phyloP scores from a whole-genome alignment of 2,113 vertebrate genomes.

The Danio rerio region DNA sequence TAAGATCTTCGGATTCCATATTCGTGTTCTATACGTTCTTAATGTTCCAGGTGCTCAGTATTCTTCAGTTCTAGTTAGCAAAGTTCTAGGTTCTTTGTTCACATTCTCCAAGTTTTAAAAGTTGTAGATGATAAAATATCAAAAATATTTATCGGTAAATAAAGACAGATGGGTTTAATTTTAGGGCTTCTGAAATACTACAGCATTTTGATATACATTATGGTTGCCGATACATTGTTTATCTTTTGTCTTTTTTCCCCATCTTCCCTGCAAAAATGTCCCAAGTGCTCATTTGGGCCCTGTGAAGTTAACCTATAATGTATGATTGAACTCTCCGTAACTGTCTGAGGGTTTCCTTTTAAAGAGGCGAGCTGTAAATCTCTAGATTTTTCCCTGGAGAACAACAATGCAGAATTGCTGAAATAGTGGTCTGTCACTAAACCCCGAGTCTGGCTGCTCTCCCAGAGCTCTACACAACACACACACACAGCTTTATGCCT shows the following conservation, averaged over 20 bases:
- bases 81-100: too few species aligned
- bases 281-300: neutral
- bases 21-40: too few species aligned
- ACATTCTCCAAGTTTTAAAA: too few species aligned
- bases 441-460: conserved; percentile 22
- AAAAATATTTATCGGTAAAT: neutral
- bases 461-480: conserved; percentile 4
- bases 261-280: neutral
- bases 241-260: neutral
- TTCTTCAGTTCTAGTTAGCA: too few species aligned
- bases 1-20: too few species aligned
- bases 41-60: too few species aligned
- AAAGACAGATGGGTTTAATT: too few species aligned
- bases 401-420: conserved; percentile 7
- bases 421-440: conserved; percentile 36
- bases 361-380: conserved; percentile 24
- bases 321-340: conserved; percentile 30
- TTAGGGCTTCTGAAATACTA: neutral
- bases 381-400: conserved; percentile 14
- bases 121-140: too few species aligned
- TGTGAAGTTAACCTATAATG: conserved; percentile 3
- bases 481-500: conserved; percentile 5
- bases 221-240: neutral
- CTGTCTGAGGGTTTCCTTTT: neutral
- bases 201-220: neutral